A percentile compares a stretch with the other conserved stretches of the same genome.
Evolutionary conservation across 1,140 invertebrate species (phyloP).

Genomic region (Plutomurus gul): DNA sequence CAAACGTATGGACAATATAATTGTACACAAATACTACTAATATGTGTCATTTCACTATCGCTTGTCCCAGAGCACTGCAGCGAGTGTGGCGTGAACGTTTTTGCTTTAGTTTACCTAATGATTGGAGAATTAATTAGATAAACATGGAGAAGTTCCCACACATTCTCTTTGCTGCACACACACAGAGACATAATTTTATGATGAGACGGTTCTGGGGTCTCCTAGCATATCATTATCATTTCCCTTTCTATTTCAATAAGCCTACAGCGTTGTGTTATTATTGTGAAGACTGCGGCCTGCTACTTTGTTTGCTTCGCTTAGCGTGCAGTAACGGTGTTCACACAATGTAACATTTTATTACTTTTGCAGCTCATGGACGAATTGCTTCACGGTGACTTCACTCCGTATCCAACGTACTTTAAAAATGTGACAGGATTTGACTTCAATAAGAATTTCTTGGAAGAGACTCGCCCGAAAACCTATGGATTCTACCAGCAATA

Average conservation of each 20-base stretch:
- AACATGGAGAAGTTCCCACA: neutral
- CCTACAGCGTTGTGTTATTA: no score
- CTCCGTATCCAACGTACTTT: slow-evolving; percentile 59
- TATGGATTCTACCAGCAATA: slow-evolving; percentile 58
- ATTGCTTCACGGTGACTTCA: slow-evolving; percentile 60
- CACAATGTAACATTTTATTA: neutral
- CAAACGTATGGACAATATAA: no score
- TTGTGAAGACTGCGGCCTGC: no score
- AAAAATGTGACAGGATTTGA: slow-evolving; percentile 61
- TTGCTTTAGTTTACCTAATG: neutral
- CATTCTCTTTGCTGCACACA: neutral
- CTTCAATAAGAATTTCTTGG: slow-evolving; percentile 62
- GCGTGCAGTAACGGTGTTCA: neutral
- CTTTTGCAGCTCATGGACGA: slow-evolving; percentile 59
- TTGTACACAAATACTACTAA: no score
- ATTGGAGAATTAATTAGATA: neutral
- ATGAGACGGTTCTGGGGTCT: no score
- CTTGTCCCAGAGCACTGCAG: no score
- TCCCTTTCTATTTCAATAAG: no score
- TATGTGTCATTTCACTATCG: no score
- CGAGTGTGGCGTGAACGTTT: neutral
- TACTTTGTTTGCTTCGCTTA: no score
- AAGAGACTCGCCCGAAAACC: slow-evolving; percentile 57
- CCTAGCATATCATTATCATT: no score
- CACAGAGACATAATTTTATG: neutral